These are phyloP conservation scores for Notodonta ziczac DNA, from an alignment of 2,888 invertebrate genomes.

Conservation along the genomic window DNA sequence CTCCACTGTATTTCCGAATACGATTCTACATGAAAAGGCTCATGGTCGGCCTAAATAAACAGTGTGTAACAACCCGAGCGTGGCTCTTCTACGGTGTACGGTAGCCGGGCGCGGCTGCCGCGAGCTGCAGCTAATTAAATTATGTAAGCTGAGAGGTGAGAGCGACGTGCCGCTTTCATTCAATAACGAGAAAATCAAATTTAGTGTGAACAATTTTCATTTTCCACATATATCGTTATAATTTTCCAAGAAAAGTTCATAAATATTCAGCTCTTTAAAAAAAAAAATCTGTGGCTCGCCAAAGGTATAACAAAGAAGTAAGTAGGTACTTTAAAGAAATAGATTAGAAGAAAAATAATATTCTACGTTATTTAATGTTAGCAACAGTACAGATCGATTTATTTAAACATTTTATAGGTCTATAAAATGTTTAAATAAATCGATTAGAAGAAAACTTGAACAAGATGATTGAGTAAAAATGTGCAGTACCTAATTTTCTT, in stretches of 20 bases:
- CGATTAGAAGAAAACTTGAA: too few relatives aligned
- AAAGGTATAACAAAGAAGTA: too few relatives aligned
- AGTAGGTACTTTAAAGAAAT: too few relatives aligned
- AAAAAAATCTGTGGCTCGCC: too few relatives aligned
- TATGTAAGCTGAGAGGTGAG: constrained; percentile 19
- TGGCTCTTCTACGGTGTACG: constrained; percentile 11
- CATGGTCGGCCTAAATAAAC: constrained; percentile 24
- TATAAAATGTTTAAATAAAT: too few relatives aligned
- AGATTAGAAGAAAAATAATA: too few relatives aligned
- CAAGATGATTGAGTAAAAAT: too few relatives aligned
- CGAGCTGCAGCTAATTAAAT: constrained; percentile 25
- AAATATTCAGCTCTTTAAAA: too few relatives aligned
- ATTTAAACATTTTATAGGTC: too few relatives aligned
- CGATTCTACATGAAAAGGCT: constrained; percentile 17
- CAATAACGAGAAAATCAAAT: constrained; percentile 22
- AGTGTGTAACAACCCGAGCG: constrained; percentile 8
- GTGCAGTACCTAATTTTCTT: too few relatives aligned
- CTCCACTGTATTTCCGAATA: not conserved
- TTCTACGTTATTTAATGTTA: too few relatives aligned
- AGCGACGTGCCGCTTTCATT: constrained; percentile 20
- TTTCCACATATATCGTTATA: constrained; percentile 1
- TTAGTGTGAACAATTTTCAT: constrained; percentile 17
- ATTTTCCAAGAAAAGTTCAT: not conserved
- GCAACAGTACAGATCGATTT: too few relatives aligned
- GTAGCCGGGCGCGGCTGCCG: constrained; percentile 11